Percentiles rank a stretch among this genome's conserved stretches.
These are phyloP conservation scores for Phalacrocorax carbo DNA, from an alignment of 2,113 vertebrate species.

Conservation along the genomic window DNA sequence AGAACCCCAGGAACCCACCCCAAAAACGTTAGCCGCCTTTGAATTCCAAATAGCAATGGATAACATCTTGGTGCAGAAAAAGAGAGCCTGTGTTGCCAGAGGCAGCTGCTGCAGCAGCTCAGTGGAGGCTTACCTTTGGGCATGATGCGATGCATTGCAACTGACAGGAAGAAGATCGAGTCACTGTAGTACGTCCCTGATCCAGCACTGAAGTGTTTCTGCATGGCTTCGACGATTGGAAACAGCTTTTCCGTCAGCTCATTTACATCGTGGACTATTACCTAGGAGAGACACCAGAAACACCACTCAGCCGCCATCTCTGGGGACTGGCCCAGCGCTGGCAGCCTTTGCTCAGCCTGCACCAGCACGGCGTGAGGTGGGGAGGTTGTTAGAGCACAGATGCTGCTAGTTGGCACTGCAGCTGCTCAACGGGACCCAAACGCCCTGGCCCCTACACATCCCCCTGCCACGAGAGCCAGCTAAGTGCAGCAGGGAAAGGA, in stretches of 20 bases:
- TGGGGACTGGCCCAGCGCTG: neutral
- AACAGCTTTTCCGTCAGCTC: conserved; percentile 88
- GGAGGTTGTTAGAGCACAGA: neutral
- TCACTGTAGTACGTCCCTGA: conserved; percentile 94
- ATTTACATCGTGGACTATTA: conserved; percentile 89
- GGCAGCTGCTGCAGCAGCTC: neutral
- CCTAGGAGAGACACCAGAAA: conserved; percentile 70
- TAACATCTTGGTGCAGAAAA: neutral
- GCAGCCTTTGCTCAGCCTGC: neutral
- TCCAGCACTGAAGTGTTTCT: conserved; percentile 95
- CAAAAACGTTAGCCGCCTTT: neutral
- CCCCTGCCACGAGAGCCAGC: neutral
- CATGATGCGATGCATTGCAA: conserved; percentile 96
- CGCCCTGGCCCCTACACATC: rapidly evolving
- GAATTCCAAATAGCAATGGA: neutral
- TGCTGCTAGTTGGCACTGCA: neutral
- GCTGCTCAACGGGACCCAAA: neutral
- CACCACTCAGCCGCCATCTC: rapidly evolving
- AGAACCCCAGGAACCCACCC: neutral
- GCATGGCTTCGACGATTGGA: conserved; percentile 92
- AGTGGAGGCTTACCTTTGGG: conserved; percentile 79
- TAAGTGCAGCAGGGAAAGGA: neutral
- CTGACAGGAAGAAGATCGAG: conserved; percentile 95
- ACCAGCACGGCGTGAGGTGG: rapidly evolving
- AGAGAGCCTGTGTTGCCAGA: neutral